Conservation (phyloP, 2,113 vertebrate species). For the Eulacestoma nigropectus region DNA sequence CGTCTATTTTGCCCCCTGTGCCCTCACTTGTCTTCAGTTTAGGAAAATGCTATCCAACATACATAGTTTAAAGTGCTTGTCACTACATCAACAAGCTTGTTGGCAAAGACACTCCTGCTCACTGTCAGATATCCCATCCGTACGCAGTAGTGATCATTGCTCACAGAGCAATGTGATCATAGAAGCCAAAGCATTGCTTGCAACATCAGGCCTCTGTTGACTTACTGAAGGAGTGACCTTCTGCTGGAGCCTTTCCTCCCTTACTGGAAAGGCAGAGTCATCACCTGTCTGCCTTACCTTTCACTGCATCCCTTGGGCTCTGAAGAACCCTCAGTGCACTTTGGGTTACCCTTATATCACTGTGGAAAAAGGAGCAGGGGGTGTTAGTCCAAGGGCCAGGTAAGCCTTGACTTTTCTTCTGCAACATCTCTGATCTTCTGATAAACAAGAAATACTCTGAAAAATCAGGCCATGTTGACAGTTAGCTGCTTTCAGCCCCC, state of each 20-base stretch:
- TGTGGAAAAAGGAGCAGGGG: not conserved
- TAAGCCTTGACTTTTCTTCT: not conserved
- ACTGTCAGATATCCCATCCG: not conserved
- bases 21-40: not conserved
- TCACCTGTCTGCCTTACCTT: not conserved
- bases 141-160: not conserved
- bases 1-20: not conserved
- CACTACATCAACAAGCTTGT: not conserved
- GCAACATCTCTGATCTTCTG: not conserved
- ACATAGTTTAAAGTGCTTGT: not conserved
- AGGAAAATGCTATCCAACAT: accelerated
- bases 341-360: not conserved
- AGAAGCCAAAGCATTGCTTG: not conserved
- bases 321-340: not conserved
- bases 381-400: not conserved
- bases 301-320: not conserved
- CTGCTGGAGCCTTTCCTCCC: not conserved
- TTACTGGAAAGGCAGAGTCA: not conserved
- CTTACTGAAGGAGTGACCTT: not conserved
- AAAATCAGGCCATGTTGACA: not conserved
- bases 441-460: not conserved
- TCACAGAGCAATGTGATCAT: not conserved
- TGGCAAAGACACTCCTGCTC: not conserved
- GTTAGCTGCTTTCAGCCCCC: not conserved
- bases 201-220: not conserved